Conservation (phyloP, 2,113 vertebrate genomes). For the Kryptolebias marmoratus region DNA sequence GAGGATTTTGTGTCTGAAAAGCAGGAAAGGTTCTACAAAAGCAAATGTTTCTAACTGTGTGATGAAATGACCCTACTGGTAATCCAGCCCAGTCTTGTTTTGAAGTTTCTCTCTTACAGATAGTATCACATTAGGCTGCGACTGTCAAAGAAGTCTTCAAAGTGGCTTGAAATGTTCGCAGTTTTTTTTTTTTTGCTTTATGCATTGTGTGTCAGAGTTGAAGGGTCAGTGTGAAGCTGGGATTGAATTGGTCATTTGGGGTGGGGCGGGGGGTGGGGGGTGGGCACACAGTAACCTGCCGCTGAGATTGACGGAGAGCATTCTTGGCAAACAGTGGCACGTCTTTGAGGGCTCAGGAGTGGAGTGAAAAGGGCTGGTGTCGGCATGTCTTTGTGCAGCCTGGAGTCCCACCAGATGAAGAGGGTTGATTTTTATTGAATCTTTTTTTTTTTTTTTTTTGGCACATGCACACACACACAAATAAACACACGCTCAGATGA, state of each 20-base stretch:
- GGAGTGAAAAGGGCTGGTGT: conserved; percentile 25
- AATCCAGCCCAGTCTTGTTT: too few species aligned
- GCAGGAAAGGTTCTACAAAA: too few species aligned
- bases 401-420: conserved; percentile 54
- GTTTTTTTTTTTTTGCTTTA: not conserved
- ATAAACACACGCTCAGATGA: conserved; percentile 28
- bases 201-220: not conserved
- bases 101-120: too few species aligned
- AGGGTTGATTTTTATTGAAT: conserved; percentile 35
- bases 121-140: too few species aligned
- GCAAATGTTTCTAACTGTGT: too few species aligned
- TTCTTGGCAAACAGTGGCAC: conserved; percentile 50
- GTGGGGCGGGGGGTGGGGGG: conserved; percentile 57
- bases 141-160: too few species aligned
- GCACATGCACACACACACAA: conserved; percentile 14
- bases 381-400: conserved; percentile 53
- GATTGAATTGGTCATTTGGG: conserved; percentile 30
- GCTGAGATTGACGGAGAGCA: conserved; percentile 50
- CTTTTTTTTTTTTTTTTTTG: conserved; percentile 5
- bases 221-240: conserved; percentile 13
- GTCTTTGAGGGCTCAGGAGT: conserved; percentile 38
- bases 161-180: too few species aligned
- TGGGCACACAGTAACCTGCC: conserved; percentile 45
- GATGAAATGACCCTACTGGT: too few species aligned
- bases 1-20: too few species aligned